Evolutionary conservation across 2,797 vertebrate species (phyloP), one percentile per base, ranked within the genome.

Genomic region (Rhinatrema bivittatum): DNA sequence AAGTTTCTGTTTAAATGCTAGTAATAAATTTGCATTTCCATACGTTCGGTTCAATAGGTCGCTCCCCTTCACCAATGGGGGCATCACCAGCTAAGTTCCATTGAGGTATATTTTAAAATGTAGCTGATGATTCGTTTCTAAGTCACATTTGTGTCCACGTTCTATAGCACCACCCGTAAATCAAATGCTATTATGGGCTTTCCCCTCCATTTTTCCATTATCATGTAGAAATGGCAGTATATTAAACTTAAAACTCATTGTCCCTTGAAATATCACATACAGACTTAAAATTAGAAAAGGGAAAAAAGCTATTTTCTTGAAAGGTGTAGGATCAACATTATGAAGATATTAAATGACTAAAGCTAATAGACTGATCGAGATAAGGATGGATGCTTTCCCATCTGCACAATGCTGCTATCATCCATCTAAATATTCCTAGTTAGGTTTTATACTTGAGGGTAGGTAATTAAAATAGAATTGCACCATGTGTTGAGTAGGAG

Each of bases 351-450:
- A 62, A 55, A 57, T 50, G 29, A 19, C 38, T 55, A 49, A 53
- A 62, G 64, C 28, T 60, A 64, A 68, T 59, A 54, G 60, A 36
- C 43, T 57, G 40, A 32, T 61, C 32, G 37, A 54, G 60, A 74
- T 66, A 62, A 72, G 62, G 52, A 59, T 53, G 50, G 60, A 56
- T 48, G 42, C 37, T 62, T 60, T 52, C 35, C 65, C 56, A 66
- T 65, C 64, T 68, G 64, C 53, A 39, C 32, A n/a, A 6, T 39
- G 43, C 54, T 38, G 36, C 51, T 46, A 29, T 53, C 47, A 69
- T 72, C 53, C 48, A 60, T 60, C 60, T 65, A 69, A 66, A 79
- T 56, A 62, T 44, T 47, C 45, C 42, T 40, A 43, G 42, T 50
- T 38, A 58, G 63, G 46, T 64, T 42, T 13, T 64, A 24, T 64